Evolutionary conservation across 2,113 vertebrate species (phyloP).

Genomic region (Gymnogyps californianus): DNA sequence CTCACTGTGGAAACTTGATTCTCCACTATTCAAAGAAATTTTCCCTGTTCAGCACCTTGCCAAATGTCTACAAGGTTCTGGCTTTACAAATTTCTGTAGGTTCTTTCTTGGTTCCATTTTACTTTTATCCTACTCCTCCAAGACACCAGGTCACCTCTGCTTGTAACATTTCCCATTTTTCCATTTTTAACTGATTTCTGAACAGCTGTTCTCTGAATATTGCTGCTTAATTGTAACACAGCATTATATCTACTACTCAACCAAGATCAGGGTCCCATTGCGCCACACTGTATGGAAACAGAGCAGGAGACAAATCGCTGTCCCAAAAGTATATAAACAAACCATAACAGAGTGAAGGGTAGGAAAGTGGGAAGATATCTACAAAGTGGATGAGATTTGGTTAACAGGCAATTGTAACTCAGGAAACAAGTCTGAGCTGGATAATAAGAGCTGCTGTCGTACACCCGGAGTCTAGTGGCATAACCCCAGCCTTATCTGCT

Average conservation of each 20-base stretch:
- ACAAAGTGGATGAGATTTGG: background rate
- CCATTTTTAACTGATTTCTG: background rate
- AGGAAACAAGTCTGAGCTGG: background rate
- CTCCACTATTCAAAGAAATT: constrained; percentile 43
- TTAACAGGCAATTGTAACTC: background rate
- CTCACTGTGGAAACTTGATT: constrained; percentile 58
- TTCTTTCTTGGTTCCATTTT: constrained; percentile 11
- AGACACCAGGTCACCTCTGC: background rate
- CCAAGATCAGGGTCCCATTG: background rate
- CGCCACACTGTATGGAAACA: background rate
- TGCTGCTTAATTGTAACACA: background rate
- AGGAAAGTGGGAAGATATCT: background rate
- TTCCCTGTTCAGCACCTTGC: constrained; percentile 37
- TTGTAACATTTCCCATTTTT: background rate
- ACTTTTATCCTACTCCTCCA: background rate
- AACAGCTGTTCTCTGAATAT: background rate
- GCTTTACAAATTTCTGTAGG: background rate
- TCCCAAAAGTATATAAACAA: background rate
- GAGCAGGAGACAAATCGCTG: background rate
- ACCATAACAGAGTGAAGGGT: background rate
- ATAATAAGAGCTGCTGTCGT: background rate
- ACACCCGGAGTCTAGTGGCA: background rate
- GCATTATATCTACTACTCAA: background rate
- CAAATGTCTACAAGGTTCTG: constrained; percentile 28
- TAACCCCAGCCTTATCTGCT: background rate